Base-by-base conservation (phyloP, 2,888 invertebrate genomes). In the Baccha elongata region DNA sequence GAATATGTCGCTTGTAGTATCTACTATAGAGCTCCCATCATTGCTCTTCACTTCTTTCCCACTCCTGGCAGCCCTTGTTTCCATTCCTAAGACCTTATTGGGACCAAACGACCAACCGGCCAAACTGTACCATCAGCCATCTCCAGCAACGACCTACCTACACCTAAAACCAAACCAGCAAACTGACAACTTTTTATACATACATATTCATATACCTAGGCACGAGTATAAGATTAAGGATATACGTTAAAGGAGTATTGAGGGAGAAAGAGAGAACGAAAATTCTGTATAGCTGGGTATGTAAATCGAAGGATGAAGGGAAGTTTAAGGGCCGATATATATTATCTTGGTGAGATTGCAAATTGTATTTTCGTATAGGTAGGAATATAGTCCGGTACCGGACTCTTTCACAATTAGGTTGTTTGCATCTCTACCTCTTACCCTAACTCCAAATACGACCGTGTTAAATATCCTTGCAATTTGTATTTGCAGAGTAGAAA, bases 1-100 rank as follows among this genome's bases (percentile, higher is more conserved):
- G 68, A 83, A 83, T 78, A 69, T 83, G 83, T 83, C 83, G 83
- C 83, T 68, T 69, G 62, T 76, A 76, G 81, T 62, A 68, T 29
- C 53, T 65, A 3, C 53, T 48, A 44, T 8, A 40, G 15, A 40
- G 15, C 64, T 21, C 32, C 29, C 26, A 35, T 11, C n/a, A n/a
- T 26, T 26, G 4, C 40, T 19, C 2, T 46, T 64, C n/a, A 2
- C n/a, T 21, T 42, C 19, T 19, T 21, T 44, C 19, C 1, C 50
- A 29, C 10, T 40, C 37, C 13, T 29, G 11, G 8, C 17, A 60
- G n/a, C 11, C 11, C 29, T 60, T 60, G 5, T 6, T 48, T 11
- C 19, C 60, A 60, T 60, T 58, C 53, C 44, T 26, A n/a, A 67
- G 46, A 65, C 53, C 55, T 58, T 46, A 48, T 44, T 62, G 55